Base-by-base conservation (phyloP, 2,113 vertebrate genomes). In the Lipophrys pholis region DNA sequence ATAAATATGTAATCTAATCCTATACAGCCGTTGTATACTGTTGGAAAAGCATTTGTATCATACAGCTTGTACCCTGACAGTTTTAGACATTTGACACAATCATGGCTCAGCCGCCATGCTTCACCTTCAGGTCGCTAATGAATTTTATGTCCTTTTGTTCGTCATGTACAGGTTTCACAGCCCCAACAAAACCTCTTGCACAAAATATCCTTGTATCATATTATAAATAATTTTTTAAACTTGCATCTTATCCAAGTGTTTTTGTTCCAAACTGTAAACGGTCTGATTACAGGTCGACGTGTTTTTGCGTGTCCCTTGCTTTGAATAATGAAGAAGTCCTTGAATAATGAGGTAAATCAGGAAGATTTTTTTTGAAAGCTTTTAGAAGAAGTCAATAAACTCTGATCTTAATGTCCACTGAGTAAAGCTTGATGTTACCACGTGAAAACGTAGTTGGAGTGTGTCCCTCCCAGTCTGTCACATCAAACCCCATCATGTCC, bases 201-300 rank as follows among this genome's bases (percentile, higher is more conserved):
- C 97, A 99, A 83, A 97, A 94, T 97, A 96, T 95, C 95, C 93
- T 96, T 98, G 96, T 99, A 98, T 97, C 94, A 96, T 97, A 97
- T 96, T 97, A 97, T 96, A 97, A 98, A 98, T 98, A 97, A 94
- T 97, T 30, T 94, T 82, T 93, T 89, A 93, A 95, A 95, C 76
- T 87, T 30, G 21, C 21, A 30, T 85, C 60, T 81, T 54, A 84
- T 63, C 43, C 11, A 46, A 64, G 43, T 82, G 52, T 72, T 78
- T 69, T 70, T 9, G 52, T 84, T 49, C 52, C 57, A 50, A 62
- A 58, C 17, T 53, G 40, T 50, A 41, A 42, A 16, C 12, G 62
- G 62, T 78, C 16, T 70, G 14, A 75, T 50, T 78, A 45, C 42
- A 59, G 38, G 21, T 38, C 12, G 6, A 60, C 0, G 1, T 66